Evolutionary conservation across 2,797 vertebrate species (phyloP), one percentile per base, ranked within the genome.

Genomic region (Pipistrellus pipistrellus): DNA sequence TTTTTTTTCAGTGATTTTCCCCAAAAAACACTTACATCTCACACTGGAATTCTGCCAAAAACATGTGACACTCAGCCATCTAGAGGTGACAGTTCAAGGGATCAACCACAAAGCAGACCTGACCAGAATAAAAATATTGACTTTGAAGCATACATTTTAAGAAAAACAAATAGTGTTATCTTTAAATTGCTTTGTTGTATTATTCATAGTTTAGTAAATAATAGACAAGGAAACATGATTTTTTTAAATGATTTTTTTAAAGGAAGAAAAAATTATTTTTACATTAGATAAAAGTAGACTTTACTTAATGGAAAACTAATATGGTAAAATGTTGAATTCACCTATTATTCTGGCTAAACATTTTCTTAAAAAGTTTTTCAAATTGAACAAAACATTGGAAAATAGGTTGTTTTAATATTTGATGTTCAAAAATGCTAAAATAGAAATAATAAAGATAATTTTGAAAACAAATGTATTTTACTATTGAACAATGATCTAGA

Each of bases 31-130:
- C 53, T 94, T 78, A 94, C 17, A 81, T 95, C 53, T 96, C 27
- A 85, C 48, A 57, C 8, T 77, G 62, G 32, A 93, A 78, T 73
- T 88, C 38, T 95, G 55, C 57, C 92, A 81, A 75, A 76, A 94
- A 38, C 18, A 64, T 66, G 41, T 85, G 66, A 91, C 30, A 78
- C 21, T 88, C 41, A 93, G 66, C 21, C 15, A 85, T 59, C 77
- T 80, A 59, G 27, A 1, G 3, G 20, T 89, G 62, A 93, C 51
- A 93, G 53, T 35, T 55, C 81, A 94, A 66, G 85, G 66, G 59
- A 17, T 71, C 85, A 86, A 80, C 44, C 46, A 84, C 30, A 85
- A 84, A 66, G 46, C 27, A 38, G 20, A 76, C 18, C 35, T 95
- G 72, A 76, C 14, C 59, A 75, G 59, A 38, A 93, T 71, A 84